These are phyloP conservation scores for Drosophila saltans DNA, from an alignment of 1,140 invertebrate genomes.

Conservation along the genomic window DNA sequence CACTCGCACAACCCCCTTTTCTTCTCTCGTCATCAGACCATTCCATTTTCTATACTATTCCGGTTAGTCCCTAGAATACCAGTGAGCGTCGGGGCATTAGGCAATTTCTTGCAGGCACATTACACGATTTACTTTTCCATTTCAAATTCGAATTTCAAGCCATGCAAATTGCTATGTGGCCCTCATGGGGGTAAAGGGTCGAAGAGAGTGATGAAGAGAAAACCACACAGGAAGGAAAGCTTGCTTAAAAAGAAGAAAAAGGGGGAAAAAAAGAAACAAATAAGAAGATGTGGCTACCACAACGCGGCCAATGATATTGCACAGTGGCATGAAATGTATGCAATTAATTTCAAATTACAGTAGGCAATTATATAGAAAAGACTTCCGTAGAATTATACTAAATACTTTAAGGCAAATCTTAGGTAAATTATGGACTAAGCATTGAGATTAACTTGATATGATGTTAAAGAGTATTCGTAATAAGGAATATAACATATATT, in stretches of 20 bases:
- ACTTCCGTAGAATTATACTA: too few relatives aligned
- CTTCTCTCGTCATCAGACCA: not conserved
- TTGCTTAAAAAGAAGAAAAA: conserved; percentile 19
- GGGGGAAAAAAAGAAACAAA: conserved; percentile 54
- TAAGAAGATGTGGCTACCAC: conserved; percentile 58
- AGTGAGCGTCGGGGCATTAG: conserved; percentile 58
- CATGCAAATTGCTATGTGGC: conserved; percentile 74
- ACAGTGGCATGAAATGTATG: conserved; percentile 26
- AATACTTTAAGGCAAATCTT: too few relatives aligned
- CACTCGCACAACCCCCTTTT: not conserved
- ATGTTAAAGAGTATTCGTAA: too few relatives aligned
- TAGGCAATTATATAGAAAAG: too few relatives aligned
- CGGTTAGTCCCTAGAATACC: conserved; percentile 15
- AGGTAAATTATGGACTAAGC: too few relatives aligned
- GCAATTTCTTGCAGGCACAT: conserved; percentile 78
- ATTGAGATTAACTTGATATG: too few relatives aligned
- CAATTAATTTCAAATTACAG: too few relatives aligned
- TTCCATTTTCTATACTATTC: not conserved
- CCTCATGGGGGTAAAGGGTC: not conserved
- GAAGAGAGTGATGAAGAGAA: not conserved
- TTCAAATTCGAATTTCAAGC: conserved; percentile 75
- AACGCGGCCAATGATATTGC: conserved; percentile 70
- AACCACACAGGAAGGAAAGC: conserved; percentile 38
- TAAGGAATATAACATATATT: too few relatives aligned
- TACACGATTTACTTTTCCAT: conserved; percentile 79